Evolutionary conservation across 2,113 vertebrate species (phyloP).

Genomic region (Clarias magur): DNA sequence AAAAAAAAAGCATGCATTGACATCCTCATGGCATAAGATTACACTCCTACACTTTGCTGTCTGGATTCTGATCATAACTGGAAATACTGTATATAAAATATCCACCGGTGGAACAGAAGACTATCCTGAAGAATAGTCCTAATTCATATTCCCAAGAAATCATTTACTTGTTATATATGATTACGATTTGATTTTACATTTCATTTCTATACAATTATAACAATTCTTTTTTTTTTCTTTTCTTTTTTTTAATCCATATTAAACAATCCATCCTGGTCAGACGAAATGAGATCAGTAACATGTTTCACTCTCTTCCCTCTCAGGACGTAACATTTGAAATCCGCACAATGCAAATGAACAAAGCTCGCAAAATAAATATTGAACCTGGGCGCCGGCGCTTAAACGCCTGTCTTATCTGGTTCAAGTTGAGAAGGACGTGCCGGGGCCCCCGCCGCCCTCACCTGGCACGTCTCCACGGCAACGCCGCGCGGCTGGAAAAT

Average conservation of each 20-base stretch:
- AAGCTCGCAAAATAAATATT: constrained; percentile 55
- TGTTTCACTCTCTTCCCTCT: neutral
- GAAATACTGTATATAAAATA: neutral
- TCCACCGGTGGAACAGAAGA: neutral
- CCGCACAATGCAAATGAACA: constrained; percentile 55
- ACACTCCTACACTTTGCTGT: no score
- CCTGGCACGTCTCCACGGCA: constrained; percentile 79
- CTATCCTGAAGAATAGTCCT: neutral
- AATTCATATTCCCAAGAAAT: neutral
- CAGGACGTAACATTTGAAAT: constrained; percentile 49
- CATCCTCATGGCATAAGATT: no score
- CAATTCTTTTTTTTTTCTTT: no score
- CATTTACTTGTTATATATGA: neutral
- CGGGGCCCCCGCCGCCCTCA: constrained; percentile 43
- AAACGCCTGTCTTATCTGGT: constrained; percentile 62
- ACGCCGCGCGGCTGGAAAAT: constrained; percentile 89
- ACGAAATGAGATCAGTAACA: neutral
- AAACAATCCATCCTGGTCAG: neutral
- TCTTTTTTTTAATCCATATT: neutral
- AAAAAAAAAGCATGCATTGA: neutral
- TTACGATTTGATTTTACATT: neutral
- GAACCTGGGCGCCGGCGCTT: constrained; percentile 51
- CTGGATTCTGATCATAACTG: neutral
- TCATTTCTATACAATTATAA: no score
- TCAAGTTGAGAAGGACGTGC: constrained; percentile 59